Evolutionary conservation across 2,113 vertebrate genomes (phyloP).

Genomic region (Tragelaphus buxtoni): DNA sequence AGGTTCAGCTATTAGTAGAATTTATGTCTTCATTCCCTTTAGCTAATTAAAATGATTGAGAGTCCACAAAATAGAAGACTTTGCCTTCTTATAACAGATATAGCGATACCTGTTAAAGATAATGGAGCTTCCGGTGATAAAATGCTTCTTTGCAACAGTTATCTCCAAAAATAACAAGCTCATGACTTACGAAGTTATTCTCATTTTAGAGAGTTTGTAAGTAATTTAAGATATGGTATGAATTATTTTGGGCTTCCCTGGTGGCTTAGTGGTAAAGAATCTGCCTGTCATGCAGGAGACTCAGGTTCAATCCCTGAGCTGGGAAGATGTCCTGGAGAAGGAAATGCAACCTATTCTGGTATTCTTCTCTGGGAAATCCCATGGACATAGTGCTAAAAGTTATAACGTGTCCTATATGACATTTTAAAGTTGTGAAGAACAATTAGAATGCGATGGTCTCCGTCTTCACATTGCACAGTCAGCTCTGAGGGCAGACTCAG

Average conservation of each 20-base stretch:
- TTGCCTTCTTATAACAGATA: no score
- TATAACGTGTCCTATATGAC: background rate
- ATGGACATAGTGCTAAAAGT: background rate
- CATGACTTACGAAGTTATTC: background rate
- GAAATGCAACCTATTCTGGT: background rate
- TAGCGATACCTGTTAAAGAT: background rate
- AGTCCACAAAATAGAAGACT: background rate
- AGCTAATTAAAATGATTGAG: background rate
- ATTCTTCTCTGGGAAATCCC: background rate
- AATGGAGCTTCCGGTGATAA: background rate
- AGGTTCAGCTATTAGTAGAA: background rate
- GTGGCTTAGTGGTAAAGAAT: background rate
- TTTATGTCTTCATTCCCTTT: background rate
- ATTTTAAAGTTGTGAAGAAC: background rate
- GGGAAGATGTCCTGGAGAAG: background rate
- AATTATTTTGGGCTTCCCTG: background rate
- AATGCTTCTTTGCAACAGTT: background rate
- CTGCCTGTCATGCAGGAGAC: background rate
- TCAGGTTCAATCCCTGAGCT: background rate
- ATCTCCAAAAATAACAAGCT: background rate
- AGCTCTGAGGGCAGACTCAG: rapidly evolving
- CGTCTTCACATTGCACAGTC: background rate
- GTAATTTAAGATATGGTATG: background rate
- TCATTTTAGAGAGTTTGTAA: background rate
- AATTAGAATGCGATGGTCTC: background rate